Conservation (phyloP, 2,888 invertebrate genomes). For the Cephus rjabovi region DNA sequence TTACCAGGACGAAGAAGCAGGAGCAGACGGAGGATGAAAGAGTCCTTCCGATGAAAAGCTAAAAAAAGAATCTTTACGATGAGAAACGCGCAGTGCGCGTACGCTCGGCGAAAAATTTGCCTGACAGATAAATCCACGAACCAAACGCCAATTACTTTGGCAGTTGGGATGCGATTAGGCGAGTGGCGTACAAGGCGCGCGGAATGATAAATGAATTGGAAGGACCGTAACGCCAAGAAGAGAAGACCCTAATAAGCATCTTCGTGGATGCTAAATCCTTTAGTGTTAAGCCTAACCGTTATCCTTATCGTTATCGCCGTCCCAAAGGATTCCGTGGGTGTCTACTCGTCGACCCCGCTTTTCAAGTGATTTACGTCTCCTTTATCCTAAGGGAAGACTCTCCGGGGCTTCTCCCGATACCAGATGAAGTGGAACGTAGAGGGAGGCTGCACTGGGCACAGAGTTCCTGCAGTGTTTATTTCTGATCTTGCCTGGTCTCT, state of each 20-base stretch:
- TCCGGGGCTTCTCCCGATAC: constrained; percentile 22
- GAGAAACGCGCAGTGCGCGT: not conserved
- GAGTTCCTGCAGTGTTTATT: constrained; percentile 7
- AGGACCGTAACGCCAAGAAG: not conserved
- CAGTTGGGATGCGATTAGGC: not conserved
- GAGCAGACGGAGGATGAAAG: not conserved
- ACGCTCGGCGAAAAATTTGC: not conserved
- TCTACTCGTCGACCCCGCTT: not conserved
- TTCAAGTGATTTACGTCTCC: constrained; percentile 11
- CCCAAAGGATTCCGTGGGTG: not conserved
- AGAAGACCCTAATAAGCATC: not conserved
- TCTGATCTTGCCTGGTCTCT: not conserved
- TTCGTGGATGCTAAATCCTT: not conserved
- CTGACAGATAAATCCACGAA: not conserved
- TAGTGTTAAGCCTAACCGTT: not conserved
- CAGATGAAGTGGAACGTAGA: not conserved
- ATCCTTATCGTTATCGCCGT: constrained; percentile 5
- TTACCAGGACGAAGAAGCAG: not conserved
- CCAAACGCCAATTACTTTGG: not conserved
- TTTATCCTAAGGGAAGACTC: constrained; percentile 5
- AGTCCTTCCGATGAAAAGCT: not conserved
- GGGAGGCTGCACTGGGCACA: constrained; percentile 12
- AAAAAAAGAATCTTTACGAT: not conserved
- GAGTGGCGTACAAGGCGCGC: not conserved
- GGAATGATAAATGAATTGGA: not conserved